Percentiles rank a stretch among this genome's conserved stretches.
These are phyloP conservation scores for Anthrax anthrax DNA, from an alignment of 2,888 invertebrate species.

Conservation along the genomic window DNA sequence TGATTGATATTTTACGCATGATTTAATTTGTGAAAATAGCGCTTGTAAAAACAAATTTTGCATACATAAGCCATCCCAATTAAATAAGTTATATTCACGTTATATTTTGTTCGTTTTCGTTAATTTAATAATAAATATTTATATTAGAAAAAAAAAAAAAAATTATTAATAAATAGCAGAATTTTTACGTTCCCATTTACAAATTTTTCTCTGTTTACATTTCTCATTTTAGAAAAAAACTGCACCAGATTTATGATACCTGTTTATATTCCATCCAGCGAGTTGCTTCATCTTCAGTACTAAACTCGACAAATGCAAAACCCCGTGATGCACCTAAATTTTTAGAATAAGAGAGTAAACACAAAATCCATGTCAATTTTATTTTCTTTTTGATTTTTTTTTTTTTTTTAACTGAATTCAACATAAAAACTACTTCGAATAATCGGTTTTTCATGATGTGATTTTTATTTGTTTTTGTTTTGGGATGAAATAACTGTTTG, in stretches of 20 bases:
- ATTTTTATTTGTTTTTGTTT: background rate
- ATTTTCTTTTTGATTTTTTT: slow-evolving; percentile 6
- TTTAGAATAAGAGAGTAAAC: slow-evolving; percentile 44
- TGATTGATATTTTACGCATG: too few relatives aligned
- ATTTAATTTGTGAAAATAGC: too few relatives aligned
- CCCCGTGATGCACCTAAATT: slow-evolving; percentile 82
- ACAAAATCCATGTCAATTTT: slow-evolving; percentile 37
- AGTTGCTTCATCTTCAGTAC: slow-evolving; percentile 71
- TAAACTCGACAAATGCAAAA: slow-evolving; percentile 89
- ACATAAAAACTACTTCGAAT: background rate
- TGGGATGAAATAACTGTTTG: too few relatives aligned
- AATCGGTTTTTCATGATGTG: background rate
- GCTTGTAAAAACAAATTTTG: too few relatives aligned
- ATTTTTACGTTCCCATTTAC: too few relatives aligned
- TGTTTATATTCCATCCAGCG: slow-evolving; percentile 87
- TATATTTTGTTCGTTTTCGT: too few relatives aligned
- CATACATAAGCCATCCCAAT: too few relatives aligned
- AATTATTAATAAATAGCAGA: too few relatives aligned
- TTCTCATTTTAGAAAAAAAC: slow-evolving; percentile 14
- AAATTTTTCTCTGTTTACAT: too few relatives aligned
- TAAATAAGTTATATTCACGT: too few relatives aligned
- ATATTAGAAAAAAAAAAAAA: too few relatives aligned
- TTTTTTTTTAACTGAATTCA: background rate
- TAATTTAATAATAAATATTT: too few relatives aligned
- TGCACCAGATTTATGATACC: slow-evolving; percentile 39